Conservation (phyloP, 2,797 vertebrate species). For the Alosa sapidissima region DNA sequence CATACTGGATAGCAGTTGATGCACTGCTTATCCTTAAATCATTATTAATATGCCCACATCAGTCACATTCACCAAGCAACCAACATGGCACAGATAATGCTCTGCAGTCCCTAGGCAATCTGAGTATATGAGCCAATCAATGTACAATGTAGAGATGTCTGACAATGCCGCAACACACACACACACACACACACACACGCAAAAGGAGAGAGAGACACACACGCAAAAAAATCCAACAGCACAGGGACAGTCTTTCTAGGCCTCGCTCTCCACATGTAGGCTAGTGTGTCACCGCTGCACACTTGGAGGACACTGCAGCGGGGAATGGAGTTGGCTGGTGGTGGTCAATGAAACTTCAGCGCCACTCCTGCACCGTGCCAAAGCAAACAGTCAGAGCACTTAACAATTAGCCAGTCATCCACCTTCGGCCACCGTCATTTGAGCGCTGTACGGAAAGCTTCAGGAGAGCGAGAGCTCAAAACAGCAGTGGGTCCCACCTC, state of each 20-base stretch:
- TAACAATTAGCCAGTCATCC: conserved; percentile 22
- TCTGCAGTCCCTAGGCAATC: neutral
- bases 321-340: neutral
- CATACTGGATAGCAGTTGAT: neutral
- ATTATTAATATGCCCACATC: neutral
- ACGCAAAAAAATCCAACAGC: neutral
- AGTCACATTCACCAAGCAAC: neutral
- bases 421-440: neutral
- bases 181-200: neutral
- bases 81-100: conserved; percentile 18
- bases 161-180: neutral
- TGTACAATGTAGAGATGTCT: neutral
- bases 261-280: neutral
- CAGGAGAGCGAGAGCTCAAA: neutral
- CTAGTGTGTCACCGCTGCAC: conserved; percentile 11
- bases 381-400: conserved; percentile 13
- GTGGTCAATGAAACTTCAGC: neutral
- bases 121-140: neutral
- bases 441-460: neutral
- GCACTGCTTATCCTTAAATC: neutral
- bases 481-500: neutral
- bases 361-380: neutral
- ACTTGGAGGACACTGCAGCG: neutral
- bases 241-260: neutral
- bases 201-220: neutral